Base-by-base conservation (phyloP, 2,888 invertebrate species). In the Clunio marinus region DNA sequence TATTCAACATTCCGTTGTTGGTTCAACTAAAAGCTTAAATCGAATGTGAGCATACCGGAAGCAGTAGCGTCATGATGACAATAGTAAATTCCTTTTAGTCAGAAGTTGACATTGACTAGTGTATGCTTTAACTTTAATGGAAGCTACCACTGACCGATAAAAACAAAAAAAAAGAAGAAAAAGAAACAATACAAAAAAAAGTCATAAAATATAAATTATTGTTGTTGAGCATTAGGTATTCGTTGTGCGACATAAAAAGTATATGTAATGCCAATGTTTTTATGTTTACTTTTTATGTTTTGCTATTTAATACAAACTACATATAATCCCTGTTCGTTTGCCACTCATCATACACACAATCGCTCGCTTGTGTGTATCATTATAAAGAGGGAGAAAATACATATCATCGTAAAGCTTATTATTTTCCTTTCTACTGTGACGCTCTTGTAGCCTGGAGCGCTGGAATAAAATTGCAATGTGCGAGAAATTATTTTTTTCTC, bases 171-270 rank as follows among this genome's bases (percentile, higher is more conserved):
- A 10, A 41, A 41, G n/a, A n/a, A 15, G 41, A 41, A 41, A n/a
- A n/a, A n/a, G n/a, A n/a, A n/a, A n/a, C n/a, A n/a, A n/a, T n/a
- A n/a, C n/a, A n/a, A n/a, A n/a, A 22, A 41, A 32, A 15, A 60
- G 32, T 60, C 60, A 60, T 60, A 60, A 60, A 60, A 60, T 60
- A 60, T 60, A 60, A 60, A 60, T 60, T 60, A 59, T 59, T 59
- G 32, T 60, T 60, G 60, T 60, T 60, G 60, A 24, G 13, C 25
- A 15, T 51, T 13, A 22, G 51, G 20, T 24, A 22, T 58, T 58
- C 57, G 57, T 28, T 32, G 27, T 27, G 32, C 28, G 35, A 60
- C 37, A 60, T 60, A 32, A 59, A 28, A 60, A 60, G 24, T 24
- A 24, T 60, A 41, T 60, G 60, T 41, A 32, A 37, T 41, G 60